Evolutionary conservation across 2,113 vertebrate genomes (phyloP).

Genomic region (Brachirus orientalis): DNA sequence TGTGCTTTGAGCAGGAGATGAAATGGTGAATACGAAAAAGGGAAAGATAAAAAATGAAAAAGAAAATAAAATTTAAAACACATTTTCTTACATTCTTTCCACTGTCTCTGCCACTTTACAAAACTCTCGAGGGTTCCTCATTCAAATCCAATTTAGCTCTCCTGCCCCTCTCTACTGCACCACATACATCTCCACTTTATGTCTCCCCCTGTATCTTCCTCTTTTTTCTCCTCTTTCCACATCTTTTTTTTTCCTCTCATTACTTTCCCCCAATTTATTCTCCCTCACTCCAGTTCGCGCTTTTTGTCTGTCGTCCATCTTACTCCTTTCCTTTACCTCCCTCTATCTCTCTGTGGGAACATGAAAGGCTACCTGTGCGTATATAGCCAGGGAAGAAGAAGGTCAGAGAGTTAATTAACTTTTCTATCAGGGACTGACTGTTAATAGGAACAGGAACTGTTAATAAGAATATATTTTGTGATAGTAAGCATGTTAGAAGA

Average conservation of each 20-base stretch:
- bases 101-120: slow-evolving; percentile 59
- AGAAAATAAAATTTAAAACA: slow-evolving; percentile 6
- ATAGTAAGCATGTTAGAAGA: slow-evolving; percentile 39
- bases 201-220: slow-evolving; percentile 38
- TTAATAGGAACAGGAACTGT: slow-evolving; percentile 80
- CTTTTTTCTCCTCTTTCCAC: slow-evolving; percentile 19
- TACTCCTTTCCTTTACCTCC: slow-evolving; percentile 30
- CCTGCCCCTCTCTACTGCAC: slow-evolving; percentile 20
- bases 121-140: slow-evolving; percentile 70
- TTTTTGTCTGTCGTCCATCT: slow-evolving; percentile 21
- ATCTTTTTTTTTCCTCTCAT: slow-evolving; percentile 30
- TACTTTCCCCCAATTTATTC: slow-evolving; percentile 18
- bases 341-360: slow-evolving; percentile 64
- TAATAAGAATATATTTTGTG: slow-evolving; percentile 63
- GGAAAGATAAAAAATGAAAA: slow-evolving; percentile 28
- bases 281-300: slow-evolving; percentile 6
- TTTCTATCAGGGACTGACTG: slow-evolving; percentile 80
- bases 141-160: slow-evolving; percentile 77
- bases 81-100: slow-evolving; percentile 40
- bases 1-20: slow-evolving; percentile 49
- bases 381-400: slow-evolving; percentile 73
- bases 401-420: slow-evolving; percentile 85
- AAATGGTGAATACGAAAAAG: slow-evolving; percentile 39
- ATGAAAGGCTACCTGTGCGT: slow-evolving; percentile 81
- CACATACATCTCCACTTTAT: slow-evolving; percentile 4